Evolutionary conservation across 2,113 vertebrate genomes (phyloP).

Genomic region (Poecile atricapillus): DNA sequence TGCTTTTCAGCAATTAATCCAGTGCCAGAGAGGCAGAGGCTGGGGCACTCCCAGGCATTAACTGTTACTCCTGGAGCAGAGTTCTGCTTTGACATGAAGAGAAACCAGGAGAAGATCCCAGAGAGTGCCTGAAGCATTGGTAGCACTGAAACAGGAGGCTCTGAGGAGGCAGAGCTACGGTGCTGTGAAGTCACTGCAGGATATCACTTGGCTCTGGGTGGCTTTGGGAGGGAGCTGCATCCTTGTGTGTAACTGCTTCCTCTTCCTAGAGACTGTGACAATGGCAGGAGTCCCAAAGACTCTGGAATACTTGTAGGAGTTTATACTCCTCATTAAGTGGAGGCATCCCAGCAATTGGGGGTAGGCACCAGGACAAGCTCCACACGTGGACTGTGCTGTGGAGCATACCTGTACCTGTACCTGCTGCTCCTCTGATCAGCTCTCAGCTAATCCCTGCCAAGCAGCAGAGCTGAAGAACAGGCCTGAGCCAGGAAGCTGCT

Average conservation of each 20-base stretch:
- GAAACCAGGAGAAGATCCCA: background rate
- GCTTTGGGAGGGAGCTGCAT: background rate
- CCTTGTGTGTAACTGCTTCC: background rate
- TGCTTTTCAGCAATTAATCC: background rate
- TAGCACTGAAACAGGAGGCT: background rate
- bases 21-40: background rate
- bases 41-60: background rate
- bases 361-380: background rate
- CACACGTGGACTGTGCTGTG: background rate
- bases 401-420: background rate
- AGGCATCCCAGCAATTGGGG: background rate
- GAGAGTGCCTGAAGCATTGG: background rate
- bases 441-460: background rate
- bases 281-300: background rate
- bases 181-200: background rate
- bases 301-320: background rate
- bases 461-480: background rate
- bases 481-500: background rate
- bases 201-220: background rate
- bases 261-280: background rate
- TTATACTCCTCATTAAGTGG: accelerated
- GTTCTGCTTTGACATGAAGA: background rate
- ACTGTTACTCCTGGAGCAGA: background rate
- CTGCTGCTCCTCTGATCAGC: background rate
- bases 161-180: background rate